A percentile compares a stretch with the other conserved stretches of the same genome.
Evolutionary conservation across 2,113 vertebrate species (phyloP).

Genomic region (Manacus vitellinus): DNA sequence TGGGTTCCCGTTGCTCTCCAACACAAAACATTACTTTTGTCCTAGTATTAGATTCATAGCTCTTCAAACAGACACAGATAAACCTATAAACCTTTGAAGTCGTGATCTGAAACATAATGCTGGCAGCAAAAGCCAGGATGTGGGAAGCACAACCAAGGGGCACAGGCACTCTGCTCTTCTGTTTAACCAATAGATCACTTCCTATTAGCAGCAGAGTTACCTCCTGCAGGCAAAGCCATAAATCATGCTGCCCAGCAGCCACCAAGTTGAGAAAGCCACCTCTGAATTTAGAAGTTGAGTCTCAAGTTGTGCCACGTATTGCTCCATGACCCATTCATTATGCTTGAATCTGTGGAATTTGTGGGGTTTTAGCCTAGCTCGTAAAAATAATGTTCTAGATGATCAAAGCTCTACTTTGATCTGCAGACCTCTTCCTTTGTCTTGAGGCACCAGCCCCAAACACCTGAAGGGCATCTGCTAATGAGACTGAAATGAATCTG

Average conservation of each 20-base stretch:
- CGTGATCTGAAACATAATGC: background rate
- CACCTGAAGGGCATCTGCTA: conserved; percentile 27
- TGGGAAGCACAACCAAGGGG: background rate
- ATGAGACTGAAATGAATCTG: background rate
- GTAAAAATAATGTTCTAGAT: conserved; percentile 12
- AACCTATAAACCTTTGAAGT: conserved; percentile 1
- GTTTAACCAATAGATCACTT: conserved; percentile 7
- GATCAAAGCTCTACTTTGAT: conserved; percentile 57
- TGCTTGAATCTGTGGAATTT: background rate
- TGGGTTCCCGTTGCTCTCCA: background rate
- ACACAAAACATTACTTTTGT: background rate
- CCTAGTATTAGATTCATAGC: background rate
- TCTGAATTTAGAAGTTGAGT: background rate
- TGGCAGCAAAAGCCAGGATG: background rate
- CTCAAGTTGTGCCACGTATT: background rate
- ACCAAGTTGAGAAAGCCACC: background rate
- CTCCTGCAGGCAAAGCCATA: background rate
- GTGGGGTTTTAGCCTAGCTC: background rate
- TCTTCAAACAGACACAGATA: background rate
- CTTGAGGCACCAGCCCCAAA: conserved; percentile 14
- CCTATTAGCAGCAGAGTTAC: background rate
- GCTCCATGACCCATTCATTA: background rate
- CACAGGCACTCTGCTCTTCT: background rate
- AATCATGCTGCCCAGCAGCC: background rate
- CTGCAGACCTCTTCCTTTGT: conserved; percentile 16